These are phyloP conservation scores for Mormyrus lacerda DNA, from an alignment of 2,113 vertebrate species.

Conservation along the genomic window DNA sequence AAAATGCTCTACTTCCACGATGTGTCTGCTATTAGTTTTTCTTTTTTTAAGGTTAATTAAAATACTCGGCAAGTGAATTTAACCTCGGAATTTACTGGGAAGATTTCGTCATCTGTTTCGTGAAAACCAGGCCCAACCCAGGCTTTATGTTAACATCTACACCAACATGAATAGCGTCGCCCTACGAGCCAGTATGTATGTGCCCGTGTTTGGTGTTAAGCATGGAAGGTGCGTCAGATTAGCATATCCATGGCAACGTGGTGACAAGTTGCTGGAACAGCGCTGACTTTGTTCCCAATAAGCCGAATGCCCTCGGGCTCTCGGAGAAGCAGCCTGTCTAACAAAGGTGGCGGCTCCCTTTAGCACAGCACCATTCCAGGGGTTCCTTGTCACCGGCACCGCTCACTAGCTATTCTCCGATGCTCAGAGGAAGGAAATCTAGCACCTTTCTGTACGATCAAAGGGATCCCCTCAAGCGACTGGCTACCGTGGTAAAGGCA, in stretches of 20 bases:
- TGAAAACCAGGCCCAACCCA: background rate
- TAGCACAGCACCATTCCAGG: background rate
- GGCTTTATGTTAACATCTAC: background rate
- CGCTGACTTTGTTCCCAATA: background rate
- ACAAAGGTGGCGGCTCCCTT: background rate
- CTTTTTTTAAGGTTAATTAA: background rate
- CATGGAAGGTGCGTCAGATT: background rate
- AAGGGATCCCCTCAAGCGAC: background rate
- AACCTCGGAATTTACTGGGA: background rate
- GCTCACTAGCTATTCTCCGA: background rate
- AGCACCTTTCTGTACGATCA: background rate
- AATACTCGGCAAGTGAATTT: background rate
- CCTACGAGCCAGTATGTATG: background rate
- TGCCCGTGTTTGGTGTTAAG: background rate
- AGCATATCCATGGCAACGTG: background rate
- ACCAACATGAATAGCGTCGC: background rate
- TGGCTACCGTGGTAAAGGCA: background rate
- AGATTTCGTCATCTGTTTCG: background rate
- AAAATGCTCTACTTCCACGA: background rate
- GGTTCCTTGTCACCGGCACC: background rate
- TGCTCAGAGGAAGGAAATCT: background rate
- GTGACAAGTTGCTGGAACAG: background rate
- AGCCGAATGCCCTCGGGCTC: background rate
- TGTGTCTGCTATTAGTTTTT: background rate
- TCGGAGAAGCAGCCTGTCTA: background rate